Evolutionary conservation across 2,113 vertebrate species (phyloP).

Genomic region (Oxygymnocypris stewartii): DNA sequence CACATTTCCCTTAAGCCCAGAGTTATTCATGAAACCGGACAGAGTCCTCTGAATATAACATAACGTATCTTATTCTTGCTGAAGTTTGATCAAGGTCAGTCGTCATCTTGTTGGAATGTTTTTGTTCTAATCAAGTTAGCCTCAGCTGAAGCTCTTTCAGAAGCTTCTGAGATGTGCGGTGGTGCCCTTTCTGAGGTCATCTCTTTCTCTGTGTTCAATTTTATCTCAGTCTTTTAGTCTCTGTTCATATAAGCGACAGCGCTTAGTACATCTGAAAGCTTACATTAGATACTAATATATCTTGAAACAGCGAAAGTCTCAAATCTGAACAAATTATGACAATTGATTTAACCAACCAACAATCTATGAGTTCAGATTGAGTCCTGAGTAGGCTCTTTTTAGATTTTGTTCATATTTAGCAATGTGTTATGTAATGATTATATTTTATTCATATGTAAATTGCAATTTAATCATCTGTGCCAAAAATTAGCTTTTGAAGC

Average conservation of each 20-base stretch:
- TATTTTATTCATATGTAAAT: no score
- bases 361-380: neutral
- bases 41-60: conserved; percentile 10
- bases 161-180: neutral
- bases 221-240: neutral
- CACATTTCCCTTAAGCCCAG: neutral
- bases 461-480: neutral
- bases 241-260: neutral
- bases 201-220: conserved; percentile 9
- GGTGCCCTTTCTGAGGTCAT: conserved; percentile 21
- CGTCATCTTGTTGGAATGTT: conserved; percentile 7
- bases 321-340: neutral
- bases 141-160: neutral
- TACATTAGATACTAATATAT: neutral
- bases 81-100: conserved; percentile 15
- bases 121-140: conserved; percentile 22
- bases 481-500: neutral
- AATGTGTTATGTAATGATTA: no score
- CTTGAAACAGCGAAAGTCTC: neutral
- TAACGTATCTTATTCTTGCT: conserved; percentile 15
- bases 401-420: neutral
- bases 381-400: neutral
- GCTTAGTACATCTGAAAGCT: conserved; percentile 4
- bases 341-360: neutral
- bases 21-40: neutral